These are phyloP conservation scores for Sigmodon hispidus DNA, from an alignment of 2,113 vertebrate species.

Conservation along the genomic window DNA sequence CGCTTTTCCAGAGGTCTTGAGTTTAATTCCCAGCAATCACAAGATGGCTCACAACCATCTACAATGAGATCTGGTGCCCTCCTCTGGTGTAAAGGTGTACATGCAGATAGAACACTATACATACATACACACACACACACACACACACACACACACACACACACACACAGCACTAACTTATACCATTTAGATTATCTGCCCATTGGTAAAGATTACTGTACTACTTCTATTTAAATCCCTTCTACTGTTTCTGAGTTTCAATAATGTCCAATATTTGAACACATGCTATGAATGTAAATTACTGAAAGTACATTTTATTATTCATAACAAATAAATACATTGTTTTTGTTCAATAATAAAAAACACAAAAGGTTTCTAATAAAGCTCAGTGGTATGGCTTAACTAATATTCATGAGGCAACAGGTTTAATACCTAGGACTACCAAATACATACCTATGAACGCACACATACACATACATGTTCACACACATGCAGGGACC, in stretches of 20 bases:
- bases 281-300: not conserved
- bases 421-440: not conserved
- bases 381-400: not conserved
- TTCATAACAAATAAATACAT: not conserved
- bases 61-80: no score
- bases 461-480: not conserved
- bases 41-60: no score
- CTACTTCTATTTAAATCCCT: constrained; percentile 30
- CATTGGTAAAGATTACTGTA: constrained; percentile 46
- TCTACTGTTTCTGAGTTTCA: constrained; percentile 29
- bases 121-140: no score
- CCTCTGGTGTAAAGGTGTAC: no score
- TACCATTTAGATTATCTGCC: not conserved
- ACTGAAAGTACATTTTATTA: not conserved
- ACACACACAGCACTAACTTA: constrained; percentile 42
- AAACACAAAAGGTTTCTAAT: not conserved
- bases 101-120: no score
- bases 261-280: not conserved
- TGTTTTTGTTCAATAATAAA: constrained; percentile 16
- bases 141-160: no score
- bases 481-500: not conserved
- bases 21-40: no score
- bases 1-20: no score
- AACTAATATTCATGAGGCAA: not conserved
- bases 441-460: not conserved